Evolutionary conservation across 1,140 invertebrate genomes (phyloP), one percentile per base, ranked within the genome.

Genomic region (Zaprionus nigranus): DNA sequence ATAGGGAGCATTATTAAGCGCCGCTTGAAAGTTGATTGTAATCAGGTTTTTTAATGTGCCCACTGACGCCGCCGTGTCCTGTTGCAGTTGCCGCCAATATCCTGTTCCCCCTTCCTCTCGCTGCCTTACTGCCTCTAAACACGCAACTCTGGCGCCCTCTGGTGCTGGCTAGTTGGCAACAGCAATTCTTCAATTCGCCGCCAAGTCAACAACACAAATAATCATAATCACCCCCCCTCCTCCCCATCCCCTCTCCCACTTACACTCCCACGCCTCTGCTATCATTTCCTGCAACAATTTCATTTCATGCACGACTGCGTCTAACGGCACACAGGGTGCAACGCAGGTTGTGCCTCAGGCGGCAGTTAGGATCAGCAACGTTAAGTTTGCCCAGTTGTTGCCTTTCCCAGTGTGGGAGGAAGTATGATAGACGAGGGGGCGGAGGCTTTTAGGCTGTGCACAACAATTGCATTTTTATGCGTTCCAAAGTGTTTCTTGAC

Each of bases 381-480:
- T 46, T 46, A n/a, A 46, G 46, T 51, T 75, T 71, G 60, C 60
- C 20, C 66, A 69, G 60, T 46, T 56, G 81, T 78, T 85, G 78
- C 65, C 53, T 46, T 82, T 75, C 71, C 64, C 74, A 74, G 56
- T 4, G 9, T 0, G 46, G 17, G 15, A n/a, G n/a, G 46, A 0
- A 51, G 46, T 9, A 3, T 51, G 46, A 51, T 24, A 51, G 46
- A 5, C 13, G 46, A 51, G 46, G 46, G 46, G 40, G 40, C n/a
- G 40, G n/a, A 46, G n/a, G 40, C 40, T 46, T 43, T 46, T 46
- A 46, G 40, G n/a, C 15, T 61, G 49, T 56, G 51, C 69, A 59
- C 63, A 58, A 58, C 78, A 87, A 90, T 90, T 90, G 84, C 84
- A 84, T 78, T 90, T 88, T 88, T 81, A 90, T 81, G 81, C 68